Conservation (phyloP, 2,797 vertebrate species). For the Artibeus jamaicensis region DNA sequence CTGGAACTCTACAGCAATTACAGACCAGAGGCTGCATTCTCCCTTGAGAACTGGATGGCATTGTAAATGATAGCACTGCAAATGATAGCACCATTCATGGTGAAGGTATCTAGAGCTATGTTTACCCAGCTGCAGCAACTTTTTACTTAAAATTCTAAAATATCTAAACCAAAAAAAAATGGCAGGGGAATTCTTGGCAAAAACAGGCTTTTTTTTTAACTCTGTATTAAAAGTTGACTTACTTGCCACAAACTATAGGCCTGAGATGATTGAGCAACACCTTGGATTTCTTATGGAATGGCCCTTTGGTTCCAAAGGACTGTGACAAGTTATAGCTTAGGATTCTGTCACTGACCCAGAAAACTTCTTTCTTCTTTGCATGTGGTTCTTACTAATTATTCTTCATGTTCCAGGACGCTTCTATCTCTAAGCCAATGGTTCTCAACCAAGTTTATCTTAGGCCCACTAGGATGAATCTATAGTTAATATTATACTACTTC, state of each 20-base stretch:
- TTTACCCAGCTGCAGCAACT: neutral
- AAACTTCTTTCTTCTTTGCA: neutral
- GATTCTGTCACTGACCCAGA: neutral
- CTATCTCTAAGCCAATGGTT: slow-evolving; percentile 7
- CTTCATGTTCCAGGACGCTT: neutral
- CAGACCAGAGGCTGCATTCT: neutral
- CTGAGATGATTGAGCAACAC: neutral
- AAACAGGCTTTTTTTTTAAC: neutral
- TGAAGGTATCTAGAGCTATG: neutral
- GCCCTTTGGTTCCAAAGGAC: neutral
- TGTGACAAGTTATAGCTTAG: neutral
- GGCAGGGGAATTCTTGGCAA: neutral
- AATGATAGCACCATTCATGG: neutral
- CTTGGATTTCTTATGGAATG: neutral
- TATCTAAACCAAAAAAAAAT: neutral
- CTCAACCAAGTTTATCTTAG: neutral
- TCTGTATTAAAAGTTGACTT: neutral
- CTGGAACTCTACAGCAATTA: neutral
- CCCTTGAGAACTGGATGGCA: neutral
- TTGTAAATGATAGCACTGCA: neutral
- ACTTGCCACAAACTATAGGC: neutral
- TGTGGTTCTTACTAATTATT: neutral
- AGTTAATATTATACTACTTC: neutral
- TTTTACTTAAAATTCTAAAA: neutral
- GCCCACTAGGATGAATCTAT: neutral